Evolutionary conservation across 2,113 vertebrate genomes (phyloP).

Genomic region (Paramisgurnus dabryanus): DNA sequence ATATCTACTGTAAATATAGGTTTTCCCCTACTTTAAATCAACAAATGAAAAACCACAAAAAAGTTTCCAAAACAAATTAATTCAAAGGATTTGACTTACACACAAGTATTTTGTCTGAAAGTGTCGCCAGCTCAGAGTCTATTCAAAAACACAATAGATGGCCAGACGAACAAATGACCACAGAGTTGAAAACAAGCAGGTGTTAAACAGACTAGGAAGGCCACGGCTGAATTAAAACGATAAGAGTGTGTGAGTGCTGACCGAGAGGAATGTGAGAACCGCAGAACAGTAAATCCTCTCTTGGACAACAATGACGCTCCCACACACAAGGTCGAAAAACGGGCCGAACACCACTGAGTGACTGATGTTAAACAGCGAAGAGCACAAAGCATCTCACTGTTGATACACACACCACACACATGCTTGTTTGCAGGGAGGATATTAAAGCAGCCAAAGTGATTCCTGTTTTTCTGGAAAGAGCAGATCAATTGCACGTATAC

Average conservation of each 20-base stretch:
- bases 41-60: background rate
- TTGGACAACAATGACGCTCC: constrained; percentile 17
- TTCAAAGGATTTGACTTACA: too few relatives aligned
- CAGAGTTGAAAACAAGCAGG: background rate
- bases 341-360: background rate
- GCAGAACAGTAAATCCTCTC: constrained; percentile 73
- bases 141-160: background rate
- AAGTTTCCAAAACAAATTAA: background rate
- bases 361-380: constrained; percentile 13
- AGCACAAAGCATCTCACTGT: constrained; percentile 12
- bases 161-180: constrained; percentile 29
- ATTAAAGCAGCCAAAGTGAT: background rate
- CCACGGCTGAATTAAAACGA: constrained; percentile 41
- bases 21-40: too few relatives aligned
- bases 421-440: constrained; percentile 7
- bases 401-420: background rate
- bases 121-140: background rate
- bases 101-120: background rate
- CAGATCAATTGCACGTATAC: constrained; percentile 12
- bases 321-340: background rate
- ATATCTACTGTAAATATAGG: too few relatives aligned
- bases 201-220: constrained; percentile 49
- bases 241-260: constrained; percentile 32
- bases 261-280: constrained; percentile 73
- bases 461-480: constrained; percentile 35